phyloP scores from a whole-genome alignment of 1,140 invertebrate genomes.

The Caerostris darwini region DNA sequence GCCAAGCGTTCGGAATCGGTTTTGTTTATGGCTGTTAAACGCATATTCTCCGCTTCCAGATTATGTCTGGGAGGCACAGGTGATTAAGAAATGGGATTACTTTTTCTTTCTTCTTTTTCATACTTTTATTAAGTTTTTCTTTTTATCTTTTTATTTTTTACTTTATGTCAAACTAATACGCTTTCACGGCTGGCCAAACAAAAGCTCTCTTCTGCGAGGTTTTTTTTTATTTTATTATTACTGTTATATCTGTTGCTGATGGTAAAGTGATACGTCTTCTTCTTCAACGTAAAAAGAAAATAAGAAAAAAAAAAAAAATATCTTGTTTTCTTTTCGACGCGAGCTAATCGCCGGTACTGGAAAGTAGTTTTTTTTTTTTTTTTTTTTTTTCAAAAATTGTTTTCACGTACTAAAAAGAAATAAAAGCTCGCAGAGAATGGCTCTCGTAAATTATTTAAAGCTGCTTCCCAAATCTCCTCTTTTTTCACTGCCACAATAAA shows the following conservation, averaged over 20 bases:
- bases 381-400: constrained; percentile 33
- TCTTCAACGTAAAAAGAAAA: background rate
- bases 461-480: background rate
- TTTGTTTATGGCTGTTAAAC: constrained; percentile 77
- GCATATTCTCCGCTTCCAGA: constrained; percentile 67
- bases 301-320: constrained; percentile 16
- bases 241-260: constrained; percentile 69
- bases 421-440: background rate
- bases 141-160: background rate
- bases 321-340: constrained; percentile 47
- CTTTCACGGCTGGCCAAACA: constrained; percentile 67
- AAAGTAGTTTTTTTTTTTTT: background rate
- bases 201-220: constrained; percentile 3
- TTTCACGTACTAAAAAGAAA: constrained; percentile 49
- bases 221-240: background rate
- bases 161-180: constrained; percentile 74
- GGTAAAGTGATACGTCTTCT: constrained; percentile 41
- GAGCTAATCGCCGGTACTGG: constrained; percentile 31
- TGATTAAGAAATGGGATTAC: constrained; percentile 77
- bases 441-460: constrained; percentile 26
- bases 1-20: constrained; percentile 74
- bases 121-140: background rate
- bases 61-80: constrained; percentile 69
- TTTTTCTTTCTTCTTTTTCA: constrained; percentile 11
- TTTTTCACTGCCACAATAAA: background rate